phyloP scores from a whole-genome alignment of 2,888 invertebrate genomes.

The Syrista parreyssii region DNA sequence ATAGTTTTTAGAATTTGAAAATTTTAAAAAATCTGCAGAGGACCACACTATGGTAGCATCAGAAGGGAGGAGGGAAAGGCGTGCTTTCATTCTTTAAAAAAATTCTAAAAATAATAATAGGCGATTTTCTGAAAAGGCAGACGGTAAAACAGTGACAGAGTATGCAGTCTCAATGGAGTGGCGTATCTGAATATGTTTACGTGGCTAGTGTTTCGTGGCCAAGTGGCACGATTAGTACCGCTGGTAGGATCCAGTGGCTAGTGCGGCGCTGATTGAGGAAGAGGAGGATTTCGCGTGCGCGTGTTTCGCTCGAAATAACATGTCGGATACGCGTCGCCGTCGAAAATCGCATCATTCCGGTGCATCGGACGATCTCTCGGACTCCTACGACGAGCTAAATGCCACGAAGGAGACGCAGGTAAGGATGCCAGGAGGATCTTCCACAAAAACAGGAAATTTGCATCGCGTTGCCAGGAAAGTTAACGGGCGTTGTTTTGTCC shows the following conservation, averaged over 20 bases:
- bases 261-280: not conserved
- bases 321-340: constrained; percentile 62
- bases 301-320: constrained; percentile 30
- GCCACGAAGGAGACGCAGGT: constrained; percentile 62
- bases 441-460: not conserved
- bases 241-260: not conserved
- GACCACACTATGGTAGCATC: no score
- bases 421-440: constrained; percentile 21
- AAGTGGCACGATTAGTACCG: not conserved
- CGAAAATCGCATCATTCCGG: constrained; percentile 57
- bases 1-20: no score
- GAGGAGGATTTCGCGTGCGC: constrained; percentile 3
- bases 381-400: constrained; percentile 59
- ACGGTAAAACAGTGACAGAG: not conserved
- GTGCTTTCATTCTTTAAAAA: no score
- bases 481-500: constrained; percentile 17
- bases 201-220: not conserved
- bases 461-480: constrained; percentile 14
- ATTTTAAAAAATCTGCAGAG: no score
- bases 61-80: no score
- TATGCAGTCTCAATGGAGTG: not conserved
- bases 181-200: not conserved
- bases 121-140: not conserved
- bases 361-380: constrained; percentile 61
- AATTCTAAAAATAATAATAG: no score